Percentiles rank a stretch among this genome's conserved stretches.
Evolutionary conservation across 1,140 invertebrate genomes (phyloP).

Genomic region (Melitaea cinxia): DNA sequence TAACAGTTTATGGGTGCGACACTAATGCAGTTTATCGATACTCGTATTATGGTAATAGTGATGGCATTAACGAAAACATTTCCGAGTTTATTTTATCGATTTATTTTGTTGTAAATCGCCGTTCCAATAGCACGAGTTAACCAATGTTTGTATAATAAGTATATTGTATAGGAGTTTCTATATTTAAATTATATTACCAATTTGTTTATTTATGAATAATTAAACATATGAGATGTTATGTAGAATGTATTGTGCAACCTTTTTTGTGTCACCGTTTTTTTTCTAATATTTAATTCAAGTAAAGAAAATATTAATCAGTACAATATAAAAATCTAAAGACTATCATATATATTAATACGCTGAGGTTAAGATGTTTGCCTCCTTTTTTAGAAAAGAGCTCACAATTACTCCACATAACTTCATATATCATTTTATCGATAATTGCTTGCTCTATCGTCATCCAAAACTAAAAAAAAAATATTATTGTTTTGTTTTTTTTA

Average conservation of each 20-base stretch:
- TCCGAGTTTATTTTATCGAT: constrained; percentile 14
- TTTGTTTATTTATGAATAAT: neutral
- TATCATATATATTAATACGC: too few relatives aligned
- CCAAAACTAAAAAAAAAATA: too few relatives aligned
- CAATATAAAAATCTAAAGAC: too few relatives aligned
- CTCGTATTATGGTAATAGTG: constrained; percentile 35
- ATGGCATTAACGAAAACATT: constrained; percentile 30
- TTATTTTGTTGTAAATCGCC: constrained; percentile 29
- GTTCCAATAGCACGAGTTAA: constrained; percentile 1
- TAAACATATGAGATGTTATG: neutral
- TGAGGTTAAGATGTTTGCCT: too few relatives aligned
- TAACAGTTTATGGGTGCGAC: constrained; percentile 70
- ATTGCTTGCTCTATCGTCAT: too few relatives aligned
- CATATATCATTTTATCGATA: too few relatives aligned
- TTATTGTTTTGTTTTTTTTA: too few relatives aligned
- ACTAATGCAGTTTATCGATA: constrained; percentile 69
- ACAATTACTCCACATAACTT: too few relatives aligned
- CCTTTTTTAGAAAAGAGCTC: too few relatives aligned
- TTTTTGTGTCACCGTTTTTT: neutral
- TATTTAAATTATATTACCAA: constrained; percentile 9
- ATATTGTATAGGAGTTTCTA: neutral
- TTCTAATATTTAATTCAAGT: neutral
- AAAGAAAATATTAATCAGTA: too few relatives aligned
- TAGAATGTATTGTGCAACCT: neutral
- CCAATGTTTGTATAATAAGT: constrained; percentile 6